A percentile compares a stretch with the other conserved stretches of the same genome.
Evolutionary conservation across 2,797 vertebrate genomes (phyloP).

Genomic region (Enteromius treurensis): DNA sequence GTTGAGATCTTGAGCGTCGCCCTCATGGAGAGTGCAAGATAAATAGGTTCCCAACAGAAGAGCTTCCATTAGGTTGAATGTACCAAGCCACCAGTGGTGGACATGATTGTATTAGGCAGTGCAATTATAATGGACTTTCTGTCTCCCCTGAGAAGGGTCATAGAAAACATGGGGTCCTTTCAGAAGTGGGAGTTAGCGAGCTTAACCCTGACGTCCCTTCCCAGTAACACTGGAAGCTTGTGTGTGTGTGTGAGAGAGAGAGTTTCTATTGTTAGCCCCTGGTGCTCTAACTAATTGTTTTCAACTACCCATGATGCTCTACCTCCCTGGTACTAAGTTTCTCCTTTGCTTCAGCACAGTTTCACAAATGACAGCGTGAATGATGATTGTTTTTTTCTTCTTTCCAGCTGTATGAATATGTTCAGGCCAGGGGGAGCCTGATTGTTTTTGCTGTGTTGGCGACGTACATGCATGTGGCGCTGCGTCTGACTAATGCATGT

Average conservation of each 20-base stretch:
- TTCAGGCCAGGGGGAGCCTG: not conserved
- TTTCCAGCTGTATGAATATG: slow-evolving; percentile 16
- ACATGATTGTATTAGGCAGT: slow-evolving; percentile 44
- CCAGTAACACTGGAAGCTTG: slow-evolving; percentile 40
- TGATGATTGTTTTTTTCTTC: slow-evolving; percentile 20
- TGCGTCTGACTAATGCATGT: slow-evolving; percentile 53
- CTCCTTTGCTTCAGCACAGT: not conserved
- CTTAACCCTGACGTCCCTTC: slow-evolving; percentile 30
- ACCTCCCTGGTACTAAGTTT: slow-evolving; percentile 37
- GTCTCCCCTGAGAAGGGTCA: slow-evolving; percentile 27
- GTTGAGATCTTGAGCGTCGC: not conserved
- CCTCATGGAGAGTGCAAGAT: slow-evolving; percentile 33
- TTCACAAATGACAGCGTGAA: slow-evolving; percentile 1
- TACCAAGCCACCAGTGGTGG: slow-evolving; percentile 36
- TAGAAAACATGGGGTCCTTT: slow-evolving; percentile 27
- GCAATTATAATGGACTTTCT: slow-evolving; percentile 49
- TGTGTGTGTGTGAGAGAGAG: slow-evolving; percentile 8
- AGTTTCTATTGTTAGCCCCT: slow-evolving; percentile 42
- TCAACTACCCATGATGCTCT: slow-evolving; percentile 41
- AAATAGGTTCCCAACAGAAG: slow-evolving; percentile 29
- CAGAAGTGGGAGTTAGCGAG: slow-evolving; percentile 35
- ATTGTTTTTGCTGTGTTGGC: slow-evolving; percentile 50
- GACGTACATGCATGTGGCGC: slow-evolving; percentile 17
- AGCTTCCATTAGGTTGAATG: slow-evolving; percentile 47
- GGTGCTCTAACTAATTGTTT: slow-evolving; percentile 36